A percentile compares a stretch with the other conserved stretches of the same genome.
These are phyloP conservation scores for Chitala chitala DNA, from an alignment of 2,113 vertebrate genomes.

Conservation along the genomic window DNA sequence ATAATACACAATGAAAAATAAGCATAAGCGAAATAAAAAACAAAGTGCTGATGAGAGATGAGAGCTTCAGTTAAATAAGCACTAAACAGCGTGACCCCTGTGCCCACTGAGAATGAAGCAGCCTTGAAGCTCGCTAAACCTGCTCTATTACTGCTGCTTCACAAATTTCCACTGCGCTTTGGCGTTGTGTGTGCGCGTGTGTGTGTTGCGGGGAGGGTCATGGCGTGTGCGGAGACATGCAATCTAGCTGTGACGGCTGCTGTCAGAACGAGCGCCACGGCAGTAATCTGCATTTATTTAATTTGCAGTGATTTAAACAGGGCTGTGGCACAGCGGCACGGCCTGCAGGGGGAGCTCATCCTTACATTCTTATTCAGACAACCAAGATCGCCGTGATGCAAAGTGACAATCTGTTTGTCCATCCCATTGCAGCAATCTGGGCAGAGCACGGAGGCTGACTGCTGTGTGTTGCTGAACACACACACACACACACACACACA, in stretches of 20 bases:
- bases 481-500: slow-evolving; percentile 1
- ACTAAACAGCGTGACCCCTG: neutral
- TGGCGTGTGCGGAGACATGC: neutral
- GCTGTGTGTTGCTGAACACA: slow-evolving; percentile 20
- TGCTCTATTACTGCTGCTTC: too few species aligned
- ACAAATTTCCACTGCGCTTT: too few species aligned
- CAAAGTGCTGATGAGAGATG: too few species aligned
- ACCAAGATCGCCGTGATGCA: neutral
- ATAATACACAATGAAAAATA: too few species aligned
- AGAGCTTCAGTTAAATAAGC: neutral
- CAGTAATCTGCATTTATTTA: neutral
- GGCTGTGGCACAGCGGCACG: neutral
- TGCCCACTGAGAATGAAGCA: too few species aligned
- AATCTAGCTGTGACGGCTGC: neutral
- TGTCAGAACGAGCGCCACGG: neutral
- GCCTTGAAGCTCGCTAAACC: too few species aligned
- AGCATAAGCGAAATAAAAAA: too few species aligned
- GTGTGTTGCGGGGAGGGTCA: neutral
- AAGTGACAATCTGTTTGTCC: neutral
- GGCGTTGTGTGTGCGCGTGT: neutral
- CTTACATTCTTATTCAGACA: slow-evolving; percentile 15
- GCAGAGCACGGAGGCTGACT: too few species aligned
- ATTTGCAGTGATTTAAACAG: slow-evolving; percentile 2
- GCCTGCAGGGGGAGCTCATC: neutral
- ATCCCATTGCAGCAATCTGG: too few species aligned